These are phyloP conservation scores for Ceryle rudis DNA, from an alignment of 2,797 vertebrate genomes.

Conservation along the genomic window DNA sequence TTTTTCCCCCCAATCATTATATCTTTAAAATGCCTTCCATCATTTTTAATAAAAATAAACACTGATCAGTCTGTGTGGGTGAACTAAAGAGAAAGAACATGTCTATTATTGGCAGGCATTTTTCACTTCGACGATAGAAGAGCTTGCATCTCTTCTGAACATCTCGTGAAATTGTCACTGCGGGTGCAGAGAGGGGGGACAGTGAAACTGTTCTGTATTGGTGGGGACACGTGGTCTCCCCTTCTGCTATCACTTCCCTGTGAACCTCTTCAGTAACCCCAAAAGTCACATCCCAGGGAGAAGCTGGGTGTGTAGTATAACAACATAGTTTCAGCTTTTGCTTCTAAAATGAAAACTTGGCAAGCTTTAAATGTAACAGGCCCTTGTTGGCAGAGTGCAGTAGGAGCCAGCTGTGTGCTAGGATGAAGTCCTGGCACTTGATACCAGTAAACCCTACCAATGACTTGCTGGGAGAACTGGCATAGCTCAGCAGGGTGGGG, in stretches of 20 bases:
- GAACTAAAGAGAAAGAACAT: background rate
- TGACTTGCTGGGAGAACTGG: background rate
- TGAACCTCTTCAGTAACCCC: background rate
- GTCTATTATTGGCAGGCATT: conserved; percentile 9
- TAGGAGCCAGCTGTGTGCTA: background rate
- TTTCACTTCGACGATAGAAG: background rate
- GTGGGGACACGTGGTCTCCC: background rate
- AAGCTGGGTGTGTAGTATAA: background rate
- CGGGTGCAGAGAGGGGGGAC: background rate
- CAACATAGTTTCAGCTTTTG: background rate
- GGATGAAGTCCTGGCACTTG: background rate
- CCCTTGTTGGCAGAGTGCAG: background rate
- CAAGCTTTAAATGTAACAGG: background rate
- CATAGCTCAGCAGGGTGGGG: background rate
- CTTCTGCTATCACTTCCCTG: accelerated
- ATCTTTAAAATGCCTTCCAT: background rate
- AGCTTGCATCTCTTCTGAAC: background rate
- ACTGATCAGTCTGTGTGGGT: background rate
- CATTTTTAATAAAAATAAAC: background rate
- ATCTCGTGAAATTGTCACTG: background rate
- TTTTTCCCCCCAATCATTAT: background rate
- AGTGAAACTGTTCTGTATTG: background rate
- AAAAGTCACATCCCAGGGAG: background rate
- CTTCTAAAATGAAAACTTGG: background rate
- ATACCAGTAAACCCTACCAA: background rate